Conservation (phyloP, 2,888 invertebrate species). For the Tholera decimalis region DNA sequence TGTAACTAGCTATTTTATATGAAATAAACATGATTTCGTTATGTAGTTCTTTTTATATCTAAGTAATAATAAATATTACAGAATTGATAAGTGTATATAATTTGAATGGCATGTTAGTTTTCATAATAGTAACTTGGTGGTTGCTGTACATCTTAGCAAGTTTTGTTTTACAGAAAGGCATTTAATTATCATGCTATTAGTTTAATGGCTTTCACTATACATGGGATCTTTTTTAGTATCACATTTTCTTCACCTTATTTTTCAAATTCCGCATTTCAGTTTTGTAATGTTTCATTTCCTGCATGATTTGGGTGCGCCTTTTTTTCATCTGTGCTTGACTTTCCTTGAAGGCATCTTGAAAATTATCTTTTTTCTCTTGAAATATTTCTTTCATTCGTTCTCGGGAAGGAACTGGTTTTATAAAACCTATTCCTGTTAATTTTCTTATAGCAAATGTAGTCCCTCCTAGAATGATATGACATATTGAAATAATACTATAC, state of each 20-base stretch:
- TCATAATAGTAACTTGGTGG: neutral
- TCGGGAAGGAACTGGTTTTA: conserved; percentile 95
- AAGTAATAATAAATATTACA: conserved; percentile 81
- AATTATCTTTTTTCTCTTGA: conserved; percentile 91
- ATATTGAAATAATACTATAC: too few relatives aligned
- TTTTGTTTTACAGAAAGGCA: conserved; percentile 5
- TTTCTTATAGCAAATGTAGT: conserved; percentile 96
- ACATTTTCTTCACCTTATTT: conserved; percentile 87
- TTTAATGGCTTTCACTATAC: conserved; percentile 2
- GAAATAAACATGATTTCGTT: conserved; percentile 75
- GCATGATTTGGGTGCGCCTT: conserved; percentile 86
- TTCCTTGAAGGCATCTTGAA: conserved; percentile 92
- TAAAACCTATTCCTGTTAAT: conserved; percentile 95
- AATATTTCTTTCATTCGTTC: conserved; percentile 92
- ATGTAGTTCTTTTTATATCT: conserved; percentile 81
- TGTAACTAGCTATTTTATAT: conserved; percentile 72
- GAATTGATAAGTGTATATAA: conserved; percentile 64
- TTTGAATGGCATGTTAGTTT: conserved; percentile 31
- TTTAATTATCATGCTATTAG: neutral
- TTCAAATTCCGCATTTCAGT: conserved; percentile 87
- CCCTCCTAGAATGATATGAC: conserved; percentile 92
- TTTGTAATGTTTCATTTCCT: conserved; percentile 89
- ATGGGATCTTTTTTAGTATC: conserved; percentile 41
- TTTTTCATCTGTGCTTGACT: conserved; percentile 86
- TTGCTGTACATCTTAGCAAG: conserved; percentile 10